Evolutionary conservation across 2,797 vertebrate genomes (phyloP).

Genomic region (Chaunax sp.): DNA sequence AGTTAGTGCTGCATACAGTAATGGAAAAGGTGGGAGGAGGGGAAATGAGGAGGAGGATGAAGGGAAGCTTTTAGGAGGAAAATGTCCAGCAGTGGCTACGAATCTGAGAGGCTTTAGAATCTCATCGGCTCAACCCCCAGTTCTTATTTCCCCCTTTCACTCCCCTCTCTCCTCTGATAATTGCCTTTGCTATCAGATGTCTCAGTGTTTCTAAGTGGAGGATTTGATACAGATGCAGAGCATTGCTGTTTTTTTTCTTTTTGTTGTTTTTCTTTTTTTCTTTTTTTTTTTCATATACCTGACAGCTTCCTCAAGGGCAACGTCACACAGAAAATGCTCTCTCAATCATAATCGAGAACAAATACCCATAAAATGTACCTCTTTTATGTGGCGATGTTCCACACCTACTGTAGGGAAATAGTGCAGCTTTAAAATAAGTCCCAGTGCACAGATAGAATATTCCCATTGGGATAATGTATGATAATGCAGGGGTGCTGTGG

Average conservation of each 20-base stretch:
- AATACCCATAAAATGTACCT: background rate
- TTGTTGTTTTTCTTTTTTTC: no score
- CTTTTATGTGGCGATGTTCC: constrained; percentile 17
- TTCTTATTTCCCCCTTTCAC: background rate
- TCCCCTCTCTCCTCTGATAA: constrained; percentile 47
- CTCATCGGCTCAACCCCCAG: constrained; percentile 17
- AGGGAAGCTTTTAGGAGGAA: constrained; percentile 30
- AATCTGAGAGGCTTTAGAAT: constrained; percentile 26
- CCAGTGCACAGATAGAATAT: constrained; percentile 2
- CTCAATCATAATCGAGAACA: constrained; percentile 23
- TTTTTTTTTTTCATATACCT: constrained; percentile 26
- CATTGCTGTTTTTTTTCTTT: constrained; percentile 19
- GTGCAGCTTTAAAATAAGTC: constrained; percentile 23
- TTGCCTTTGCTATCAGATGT: constrained; percentile 61
- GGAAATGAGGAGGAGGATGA: constrained; percentile 8
- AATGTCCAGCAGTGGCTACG: constrained; percentile 29
- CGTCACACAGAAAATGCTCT: constrained; percentile 32
- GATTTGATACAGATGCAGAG: constrained; percentile 51
- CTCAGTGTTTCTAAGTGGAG: constrained; percentile 36
- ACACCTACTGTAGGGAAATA: constrained; percentile 6
- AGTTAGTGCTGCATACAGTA: constrained; percentile 31
- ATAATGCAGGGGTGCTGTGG: constrained; percentile 38
- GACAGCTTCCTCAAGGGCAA: constrained; percentile 64
- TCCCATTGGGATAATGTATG: constrained; percentile 49
- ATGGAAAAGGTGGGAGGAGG: constrained; percentile 42